phyloP scores from a whole-genome alignment of 1,140 invertebrate genomes.

The Platyura marginata region DNA sequence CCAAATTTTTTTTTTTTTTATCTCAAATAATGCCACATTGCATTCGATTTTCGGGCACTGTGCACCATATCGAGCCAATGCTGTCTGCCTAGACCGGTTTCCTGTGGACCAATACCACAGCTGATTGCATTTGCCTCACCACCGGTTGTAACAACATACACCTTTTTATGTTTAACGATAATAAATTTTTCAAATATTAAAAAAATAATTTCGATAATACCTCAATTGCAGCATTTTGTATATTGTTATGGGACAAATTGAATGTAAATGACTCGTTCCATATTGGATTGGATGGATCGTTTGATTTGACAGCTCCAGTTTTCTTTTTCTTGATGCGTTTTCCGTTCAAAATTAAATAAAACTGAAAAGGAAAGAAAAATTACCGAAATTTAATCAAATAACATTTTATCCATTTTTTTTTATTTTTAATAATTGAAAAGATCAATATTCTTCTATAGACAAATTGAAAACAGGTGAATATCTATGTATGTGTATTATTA shows the following conservation, averaged over 20 bases:
- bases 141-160: constrained; percentile 27
- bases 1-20: constrained; percentile 22
- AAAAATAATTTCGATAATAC: constrained; percentile 23
- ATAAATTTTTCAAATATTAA: constrained; percentile 1
- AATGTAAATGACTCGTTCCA: constrained; percentile 91
- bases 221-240: constrained; percentile 55
- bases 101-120: constrained; percentile 46
- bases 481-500: too few species aligned
- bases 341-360: constrained; percentile 70
- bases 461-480: too few species aligned
- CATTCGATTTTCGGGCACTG: constrained; percentile 58
- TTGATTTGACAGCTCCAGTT: constrained; percentile 72
- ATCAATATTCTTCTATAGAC: too few species aligned
- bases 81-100: constrained; percentile 36
- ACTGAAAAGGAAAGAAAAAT: constrained; percentile 7
- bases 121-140: constrained; percentile 39
- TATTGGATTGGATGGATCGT: constrained; percentile 72
- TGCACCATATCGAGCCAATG: constrained; percentile 70
- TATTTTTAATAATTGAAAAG: too few species aligned
- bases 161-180: too few species aligned
- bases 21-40: constrained; percentile 67
- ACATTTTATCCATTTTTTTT: too few species aligned
- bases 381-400: too few species aligned
- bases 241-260: constrained; percentile 51
- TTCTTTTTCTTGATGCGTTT: constrained; percentile 78